phyloP scores from a whole-genome alignment of 2,113 vertebrate genomes.

The Macquaria ambigua region DNA sequence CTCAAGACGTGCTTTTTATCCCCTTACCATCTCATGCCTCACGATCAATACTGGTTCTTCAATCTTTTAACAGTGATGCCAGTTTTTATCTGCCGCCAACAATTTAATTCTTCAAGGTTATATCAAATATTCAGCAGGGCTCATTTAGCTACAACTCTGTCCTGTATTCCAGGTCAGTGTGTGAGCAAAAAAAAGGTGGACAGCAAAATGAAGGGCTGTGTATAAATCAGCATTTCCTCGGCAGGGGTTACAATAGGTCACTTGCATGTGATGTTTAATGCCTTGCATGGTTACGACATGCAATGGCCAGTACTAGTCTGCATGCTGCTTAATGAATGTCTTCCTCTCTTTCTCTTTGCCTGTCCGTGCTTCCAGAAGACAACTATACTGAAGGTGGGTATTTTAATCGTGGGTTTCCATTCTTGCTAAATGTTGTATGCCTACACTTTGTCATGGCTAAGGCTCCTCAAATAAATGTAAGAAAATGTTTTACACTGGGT shows the following conservation, averaged over 20 bases:
- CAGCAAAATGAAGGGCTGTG: slow-evolving; percentile 13
- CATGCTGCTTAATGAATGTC: slow-evolving; percentile 99
- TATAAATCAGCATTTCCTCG: slow-evolving; percentile 73
- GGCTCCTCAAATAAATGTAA: slow-evolving; percentile 15
- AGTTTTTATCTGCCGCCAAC: slow-evolving; percentile 36
- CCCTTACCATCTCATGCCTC: slow-evolving; percentile 4
- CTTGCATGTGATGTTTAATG: slow-evolving; percentile 97
- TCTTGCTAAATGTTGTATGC: slow-evolving; percentile 9
- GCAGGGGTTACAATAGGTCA: slow-evolving; percentile 86
- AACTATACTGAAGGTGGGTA: slow-evolving; percentile 97
- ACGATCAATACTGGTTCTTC: slow-evolving; percentile 51
- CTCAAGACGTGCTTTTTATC: slow-evolving; percentile 30
- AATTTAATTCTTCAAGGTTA: slow-evolving; percentile 36
- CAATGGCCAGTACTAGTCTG: slow-evolving; percentile 96
- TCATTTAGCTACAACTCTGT: slow-evolving; percentile 37
- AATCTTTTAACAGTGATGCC: slow-evolving; percentile 34
- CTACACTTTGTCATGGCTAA: slow-evolving; percentile 23
- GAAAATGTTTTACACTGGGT: slow-evolving; percentile 32
- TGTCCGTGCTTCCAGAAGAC: slow-evolving; percentile 98
- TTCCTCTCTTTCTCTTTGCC: slow-evolving; percentile 98
- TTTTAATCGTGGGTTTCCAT: slow-evolving; percentile 37
- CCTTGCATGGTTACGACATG: slow-evolving; percentile 98
- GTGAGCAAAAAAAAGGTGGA: not conserved
- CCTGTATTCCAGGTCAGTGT: slow-evolving; percentile 50
- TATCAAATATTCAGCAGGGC: slow-evolving; percentile 53